Percentiles rank a stretch among this genome's conserved stretches.
phyloP scores from a whole-genome alignment of 53 echinoderm and acorn worm genomes.

The Henricia sp. region DNA sequence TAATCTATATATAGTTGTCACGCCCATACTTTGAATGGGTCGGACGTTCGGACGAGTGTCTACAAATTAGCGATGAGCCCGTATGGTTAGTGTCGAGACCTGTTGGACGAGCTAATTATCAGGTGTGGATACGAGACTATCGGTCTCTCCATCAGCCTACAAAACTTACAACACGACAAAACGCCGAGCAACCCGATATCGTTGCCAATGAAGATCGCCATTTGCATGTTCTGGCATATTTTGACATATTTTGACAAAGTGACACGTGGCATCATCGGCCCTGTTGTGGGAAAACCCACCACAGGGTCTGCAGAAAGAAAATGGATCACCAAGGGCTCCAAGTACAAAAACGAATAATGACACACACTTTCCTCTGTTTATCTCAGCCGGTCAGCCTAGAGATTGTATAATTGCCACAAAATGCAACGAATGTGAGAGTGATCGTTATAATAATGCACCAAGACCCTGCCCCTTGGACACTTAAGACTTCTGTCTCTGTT shows the following conservation, averaged over 20 bases:
- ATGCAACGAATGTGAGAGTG: constrained; percentile 25
- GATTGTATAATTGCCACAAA: background rate
- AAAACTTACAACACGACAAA: too few species aligned
- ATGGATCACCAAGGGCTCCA: constrained; percentile 45
- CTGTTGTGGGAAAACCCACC: constrained; percentile 45
- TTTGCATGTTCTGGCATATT: constrained; percentile 35
- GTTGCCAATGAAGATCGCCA: constrained; percentile 26
- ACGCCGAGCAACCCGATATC: too few species aligned
- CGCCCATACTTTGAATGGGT: too few species aligned
- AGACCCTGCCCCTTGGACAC: background rate
- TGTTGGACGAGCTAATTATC: too few species aligned
- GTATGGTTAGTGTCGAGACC: too few species aligned
- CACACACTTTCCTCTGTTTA: constrained; percentile 26
- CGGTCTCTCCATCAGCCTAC: too few species aligned
- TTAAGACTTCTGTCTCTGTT: background rate
- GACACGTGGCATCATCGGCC: constrained; percentile 6
- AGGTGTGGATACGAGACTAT: too few species aligned
- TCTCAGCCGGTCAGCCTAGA: background rate
- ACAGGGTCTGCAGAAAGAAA: constrained; percentile 66
- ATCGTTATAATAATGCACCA: constrained; percentile 1
- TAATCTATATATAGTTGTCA: too few species aligned
- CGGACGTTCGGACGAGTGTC: too few species aligned
- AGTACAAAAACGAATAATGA: constrained; percentile 43
- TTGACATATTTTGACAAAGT: too few species aligned
- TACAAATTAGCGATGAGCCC: too few species aligned